Base-by-base conservation (phyloP, 2,113 vertebrate genomes). In the Enhydra lutris region DNA sequence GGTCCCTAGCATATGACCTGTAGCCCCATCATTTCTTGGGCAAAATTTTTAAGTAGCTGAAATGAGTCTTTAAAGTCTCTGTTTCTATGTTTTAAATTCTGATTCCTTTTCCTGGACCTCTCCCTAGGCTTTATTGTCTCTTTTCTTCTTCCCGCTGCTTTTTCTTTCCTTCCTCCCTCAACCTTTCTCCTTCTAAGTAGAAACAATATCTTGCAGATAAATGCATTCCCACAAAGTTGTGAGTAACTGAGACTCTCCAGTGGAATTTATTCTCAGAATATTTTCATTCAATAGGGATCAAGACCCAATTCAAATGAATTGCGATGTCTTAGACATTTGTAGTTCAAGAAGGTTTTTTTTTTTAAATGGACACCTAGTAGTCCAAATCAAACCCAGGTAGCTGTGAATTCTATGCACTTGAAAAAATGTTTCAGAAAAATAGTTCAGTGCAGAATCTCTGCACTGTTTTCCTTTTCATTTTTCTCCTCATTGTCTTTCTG, bases 251-350 rank as follows among this genome's bases (percentile, higher is more conserved):
- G 34, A 67, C 18, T 47, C 7, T 81, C n/a, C 36, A 36, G 5
- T 71, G 59, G 39, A 96, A 86, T 83, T 69, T 93, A 31, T 45
- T 55, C 55, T 88, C 50, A 26, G 20, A 87, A 18, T 47, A 50
- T 80, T 59, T 97, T 90, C 15, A 90, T 89, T 86, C 8, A 89
- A n/a, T 57, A 47, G 20, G 20, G 21, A 95, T 95, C 31, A 87
- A 96, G 89, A 34, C 12, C 11, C 31, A 76, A 18, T 65, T 95
- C 76, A 74, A 85, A 69, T 57, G 23, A 86, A 89, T 23, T 71
- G 29, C 50, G 10, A 76, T 4, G 3, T 88, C 82, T 84, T 61
- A 76, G 31, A 50, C 13, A 82, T 36, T 63, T 71, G 15, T 71
- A 90, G 45, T 52, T 76, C 63, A 12, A 36, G 47, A 26, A 13